Base-by-base conservation (phyloP, 2,797 vertebrate genomes). In the Odontamblyopus rebecca region DNA sequence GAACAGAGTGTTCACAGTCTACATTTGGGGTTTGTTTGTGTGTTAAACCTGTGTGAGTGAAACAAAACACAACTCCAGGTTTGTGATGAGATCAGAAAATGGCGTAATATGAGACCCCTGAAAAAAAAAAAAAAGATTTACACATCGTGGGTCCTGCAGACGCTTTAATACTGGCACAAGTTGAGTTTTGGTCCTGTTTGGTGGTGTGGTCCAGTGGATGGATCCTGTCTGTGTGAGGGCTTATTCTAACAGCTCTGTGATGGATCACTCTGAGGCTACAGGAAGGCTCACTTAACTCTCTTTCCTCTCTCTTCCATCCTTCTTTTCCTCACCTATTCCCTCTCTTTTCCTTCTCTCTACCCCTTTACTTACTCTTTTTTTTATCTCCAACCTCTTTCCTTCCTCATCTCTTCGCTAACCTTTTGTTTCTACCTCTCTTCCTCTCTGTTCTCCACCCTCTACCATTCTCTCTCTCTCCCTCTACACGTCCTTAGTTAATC, bases 241-340 rank as follows among this genome's bases (percentile, higher is more conserved):
- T 91, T 92, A 90, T 92, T 87, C 86, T 91, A 93, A 93, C 93
- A 91, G 89, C 89, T 86, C 81, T 73, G 87, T 93, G 93, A 94
- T 94, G 91, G 90, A 94, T 94, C 91, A 91, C 84, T 74, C 84
- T 67, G 78, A 86, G 88, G 91, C 77, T 81, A 73, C 70, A 76
- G 87, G 85, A 93, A 91, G 89, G 86, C 89, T 93, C 91, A 90
- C 90, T 93, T 93, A 91, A 87, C 89, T 79, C 66, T 76, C 60
- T 69, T 72, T 79, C 29, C 59, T 44, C 61, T 70, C 51, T 51
- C 15, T 51, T 8, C 19, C 5, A 18, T 5, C 50, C 8, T 51
- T 19, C 5, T 18, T 2, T 16, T 51, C 16, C 50, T 51, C 15
- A 18, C 3, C 13, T 50, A 12, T 50, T 50, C 15, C 18, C 48